Percentiles rank a stretch among this genome's conserved stretches.
Evolutionary conservation across 2,113 vertebrate genomes (phyloP).

Genomic region (Bufo bufo): DNA sequence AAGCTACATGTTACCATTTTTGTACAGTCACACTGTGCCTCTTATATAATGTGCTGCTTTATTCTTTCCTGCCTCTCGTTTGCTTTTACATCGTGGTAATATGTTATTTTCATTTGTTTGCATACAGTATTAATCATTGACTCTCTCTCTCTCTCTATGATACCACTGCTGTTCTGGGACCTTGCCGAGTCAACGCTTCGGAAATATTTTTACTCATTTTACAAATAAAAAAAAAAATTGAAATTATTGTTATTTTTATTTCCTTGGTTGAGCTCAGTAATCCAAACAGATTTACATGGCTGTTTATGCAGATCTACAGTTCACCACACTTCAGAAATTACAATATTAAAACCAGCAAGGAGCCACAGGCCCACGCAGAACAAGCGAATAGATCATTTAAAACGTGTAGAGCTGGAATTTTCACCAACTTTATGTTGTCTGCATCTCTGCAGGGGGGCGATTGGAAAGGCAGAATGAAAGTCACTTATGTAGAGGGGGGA

Average conservation of each 20-base stretch:
- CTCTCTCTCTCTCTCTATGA: conserved; percentile 1
- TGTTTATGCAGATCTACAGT: conserved; percentile 40
- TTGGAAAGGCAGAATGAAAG: conserved; percentile 15
- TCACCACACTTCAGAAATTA: conserved; percentile 52
- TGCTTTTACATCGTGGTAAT: conserved; percentile 47
- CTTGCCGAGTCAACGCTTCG: conserved; percentile 11
- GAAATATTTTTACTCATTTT: conserved; percentile 50
- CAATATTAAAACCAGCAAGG: conserved; percentile 57
- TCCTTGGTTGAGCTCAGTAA: conserved; percentile 43
- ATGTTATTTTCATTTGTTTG: conserved; percentile 45
- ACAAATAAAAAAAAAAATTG: conserved; percentile 20
- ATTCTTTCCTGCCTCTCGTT: background rate
- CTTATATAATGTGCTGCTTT: no score
- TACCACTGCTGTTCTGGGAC: background rate
- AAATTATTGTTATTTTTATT: conserved; percentile 30
- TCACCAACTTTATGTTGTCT: conserved; percentile 42
- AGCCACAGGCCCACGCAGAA: conserved; percentile 17
- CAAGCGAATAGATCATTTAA: conserved; percentile 23
- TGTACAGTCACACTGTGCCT: no score
- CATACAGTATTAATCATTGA: conserved; percentile 45
- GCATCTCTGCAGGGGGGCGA: conserved; percentile 31
- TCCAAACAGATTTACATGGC: conserved; percentile 45
- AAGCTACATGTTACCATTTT: no score
- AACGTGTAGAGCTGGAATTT: conserved; percentile 35
- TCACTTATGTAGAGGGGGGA: background rate